Conservation (phyloP, 2,888 invertebrate genomes). For the Lasioglossum calceatum region DNA sequence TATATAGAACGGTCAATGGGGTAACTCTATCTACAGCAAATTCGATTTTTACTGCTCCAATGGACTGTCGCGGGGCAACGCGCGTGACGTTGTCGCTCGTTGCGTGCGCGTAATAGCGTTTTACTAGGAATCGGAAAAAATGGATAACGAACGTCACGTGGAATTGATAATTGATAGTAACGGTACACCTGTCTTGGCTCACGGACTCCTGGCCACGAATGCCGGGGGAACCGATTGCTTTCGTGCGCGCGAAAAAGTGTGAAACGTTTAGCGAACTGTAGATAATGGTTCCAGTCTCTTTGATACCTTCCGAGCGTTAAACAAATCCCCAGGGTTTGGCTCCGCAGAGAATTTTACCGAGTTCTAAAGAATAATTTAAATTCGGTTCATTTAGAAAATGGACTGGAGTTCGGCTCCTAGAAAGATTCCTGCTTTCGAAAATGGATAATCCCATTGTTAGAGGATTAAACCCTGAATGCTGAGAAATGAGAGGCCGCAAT, state of each 20-base stretch:
- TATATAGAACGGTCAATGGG: background rate
- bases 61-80: slow-evolving; percentile 23
- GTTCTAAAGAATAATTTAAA: background rate
- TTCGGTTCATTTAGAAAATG: background rate
- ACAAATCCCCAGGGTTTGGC: background rate
- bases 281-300: background rate
- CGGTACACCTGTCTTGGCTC: slow-evolving; percentile 42
- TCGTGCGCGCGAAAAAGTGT: background rate
- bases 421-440: background rate
- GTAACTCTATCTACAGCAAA: slow-evolving; percentile 23
- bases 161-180: slow-evolving; percentile 50
- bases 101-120: slow-evolving; percentile 48
- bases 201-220: background rate
- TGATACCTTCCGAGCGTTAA: background rate
- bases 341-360: background rate
- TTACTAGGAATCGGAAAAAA: background rate
- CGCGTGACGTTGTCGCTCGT: background rate
- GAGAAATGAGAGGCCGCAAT: background rate
- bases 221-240: background rate
- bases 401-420: too few species aligned
- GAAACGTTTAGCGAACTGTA: background rate
- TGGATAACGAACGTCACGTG: slow-evolving; percentile 8
- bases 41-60: slow-evolving; percentile 22
- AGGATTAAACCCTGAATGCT: background rate
- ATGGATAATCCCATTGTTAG: background rate